Conservation (phyloP, 2,113 vertebrate species). For the Pelmatolapia mariae region DNA sequence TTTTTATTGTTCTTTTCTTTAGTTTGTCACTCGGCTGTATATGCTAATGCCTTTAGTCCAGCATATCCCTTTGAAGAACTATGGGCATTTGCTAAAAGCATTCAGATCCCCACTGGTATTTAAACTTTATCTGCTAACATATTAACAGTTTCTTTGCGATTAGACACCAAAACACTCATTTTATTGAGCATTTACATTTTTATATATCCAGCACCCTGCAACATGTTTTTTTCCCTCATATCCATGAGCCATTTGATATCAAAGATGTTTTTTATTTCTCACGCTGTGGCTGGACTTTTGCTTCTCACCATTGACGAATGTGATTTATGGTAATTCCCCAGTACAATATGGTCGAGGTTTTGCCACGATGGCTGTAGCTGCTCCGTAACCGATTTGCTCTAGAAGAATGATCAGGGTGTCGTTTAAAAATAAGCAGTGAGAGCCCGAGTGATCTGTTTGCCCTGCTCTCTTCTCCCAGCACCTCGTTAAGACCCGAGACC, state of each 20-base stretch:
- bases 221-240: not conserved
- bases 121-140: not conserved
- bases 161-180: not conserved
- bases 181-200: not conserved
- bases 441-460: conserved; percentile 41
- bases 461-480: conserved; percentile 42
- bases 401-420: not conserved
- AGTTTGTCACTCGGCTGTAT: not conserved
- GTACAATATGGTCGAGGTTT: not conserved
- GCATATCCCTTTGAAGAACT: not conserved
- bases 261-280: not conserved
- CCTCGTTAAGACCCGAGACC: conserved; percentile 52
- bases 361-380: not conserved
- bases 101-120: not conserved
- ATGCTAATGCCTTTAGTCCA: not conserved
- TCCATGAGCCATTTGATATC: not conserved
- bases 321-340: not conserved
- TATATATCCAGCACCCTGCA: not conserved
- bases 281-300: not conserved
- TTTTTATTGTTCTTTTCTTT: not conserved
- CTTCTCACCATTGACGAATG: not conserved
- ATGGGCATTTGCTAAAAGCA: not conserved
- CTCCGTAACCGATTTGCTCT: not conserved
- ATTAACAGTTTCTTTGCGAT: not conserved
- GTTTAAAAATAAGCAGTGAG: conserved; percentile 18